phyloP scores from a whole-genome alignment of 2,113 vertebrate species.

The Xyliphius kryptos region DNA sequence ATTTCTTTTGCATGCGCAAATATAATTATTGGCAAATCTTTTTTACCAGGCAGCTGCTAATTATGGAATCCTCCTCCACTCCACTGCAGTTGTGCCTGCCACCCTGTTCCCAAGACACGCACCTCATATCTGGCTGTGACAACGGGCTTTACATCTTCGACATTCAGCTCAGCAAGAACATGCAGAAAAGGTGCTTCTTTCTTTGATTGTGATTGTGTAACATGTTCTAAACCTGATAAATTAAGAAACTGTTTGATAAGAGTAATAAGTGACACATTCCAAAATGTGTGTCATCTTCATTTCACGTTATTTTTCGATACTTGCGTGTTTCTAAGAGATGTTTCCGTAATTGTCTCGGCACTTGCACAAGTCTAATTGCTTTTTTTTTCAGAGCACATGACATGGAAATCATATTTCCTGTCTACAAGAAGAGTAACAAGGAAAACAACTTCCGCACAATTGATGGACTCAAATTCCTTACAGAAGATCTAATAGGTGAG shows the following conservation, averaged over 20 bases:
- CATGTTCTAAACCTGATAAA: too few species aligned
- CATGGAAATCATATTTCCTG: conserved; percentile 76
- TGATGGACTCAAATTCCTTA: conserved; percentile 83
- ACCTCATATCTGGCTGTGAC: conserved; percentile 83
- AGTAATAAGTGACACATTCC: too few species aligned
- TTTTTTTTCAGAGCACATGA: conserved; percentile 61
- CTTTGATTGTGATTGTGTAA: too few species aligned
- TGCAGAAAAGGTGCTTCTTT: conserved; percentile 67
- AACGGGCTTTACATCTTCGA: conserved; percentile 77
- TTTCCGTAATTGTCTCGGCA: too few species aligned
- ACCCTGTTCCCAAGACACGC: conserved; percentile 60
- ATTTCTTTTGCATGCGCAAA: too few species aligned
- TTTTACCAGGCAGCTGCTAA: conserved; percentile 78
- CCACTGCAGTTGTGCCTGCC: conserved; percentile 79
- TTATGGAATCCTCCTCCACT: conserved; percentile 64
- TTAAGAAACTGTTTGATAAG: too few species aligned
- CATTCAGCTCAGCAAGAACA: conserved; percentile 67
- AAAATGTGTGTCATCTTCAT: too few species aligned
- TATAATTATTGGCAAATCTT: too few species aligned
- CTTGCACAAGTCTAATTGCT: too few species aligned
- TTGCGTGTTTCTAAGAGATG: too few species aligned
- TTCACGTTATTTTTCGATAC: too few species aligned
- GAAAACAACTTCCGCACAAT: conserved; percentile 69
- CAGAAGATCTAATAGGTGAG: conserved; percentile 81
- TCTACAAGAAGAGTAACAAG: conserved; percentile 60